A percentile compares a stretch with the other conserved stretches of the same genome.
These are phyloP conservation scores for Eubucco bourcierii DNA, from an alignment of 2,113 vertebrate species.

Conservation along the genomic window DNA sequence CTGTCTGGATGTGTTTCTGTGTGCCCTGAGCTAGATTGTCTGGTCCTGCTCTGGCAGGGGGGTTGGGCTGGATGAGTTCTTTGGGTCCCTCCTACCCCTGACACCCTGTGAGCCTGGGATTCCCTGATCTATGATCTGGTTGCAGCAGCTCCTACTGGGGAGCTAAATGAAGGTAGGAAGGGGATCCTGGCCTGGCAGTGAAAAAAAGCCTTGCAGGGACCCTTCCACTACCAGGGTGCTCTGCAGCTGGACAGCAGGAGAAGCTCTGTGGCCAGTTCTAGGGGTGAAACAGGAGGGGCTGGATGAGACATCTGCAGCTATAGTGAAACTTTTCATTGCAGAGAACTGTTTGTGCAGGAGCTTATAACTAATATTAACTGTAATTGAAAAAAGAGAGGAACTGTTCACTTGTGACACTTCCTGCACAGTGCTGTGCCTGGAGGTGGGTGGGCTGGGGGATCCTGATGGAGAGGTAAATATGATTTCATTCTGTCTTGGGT, in stretches of 20 bases:
- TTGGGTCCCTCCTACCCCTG: no score
- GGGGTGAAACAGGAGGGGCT: neutral
- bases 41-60: no score
- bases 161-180: neutral
- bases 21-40: no score
- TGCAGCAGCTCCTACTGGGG: neutral
- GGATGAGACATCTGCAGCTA: neutral
- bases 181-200: neutral
- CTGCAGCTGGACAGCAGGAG: neutral
- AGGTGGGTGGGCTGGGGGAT: constrained; percentile 73
- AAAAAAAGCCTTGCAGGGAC: neutral
- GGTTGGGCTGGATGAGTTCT: no score
- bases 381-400: neutral
- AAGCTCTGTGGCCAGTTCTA: neutral
- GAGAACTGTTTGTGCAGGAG: neutral
- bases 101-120: no score
- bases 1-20: no score
- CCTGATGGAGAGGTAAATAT: constrained; percentile 80
- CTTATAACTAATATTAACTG: neutral
- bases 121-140: neutral
- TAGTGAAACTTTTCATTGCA: neutral
- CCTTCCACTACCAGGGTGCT: fast-evolving
- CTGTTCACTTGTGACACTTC: neutral
- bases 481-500: neutral
- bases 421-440: constrained; percentile 79